Evolutionary conservation across 2,888 invertebrate species (phyloP), one percentile per base, ranked within the genome.

Genomic region (Eumerus sabulonum): DNA sequence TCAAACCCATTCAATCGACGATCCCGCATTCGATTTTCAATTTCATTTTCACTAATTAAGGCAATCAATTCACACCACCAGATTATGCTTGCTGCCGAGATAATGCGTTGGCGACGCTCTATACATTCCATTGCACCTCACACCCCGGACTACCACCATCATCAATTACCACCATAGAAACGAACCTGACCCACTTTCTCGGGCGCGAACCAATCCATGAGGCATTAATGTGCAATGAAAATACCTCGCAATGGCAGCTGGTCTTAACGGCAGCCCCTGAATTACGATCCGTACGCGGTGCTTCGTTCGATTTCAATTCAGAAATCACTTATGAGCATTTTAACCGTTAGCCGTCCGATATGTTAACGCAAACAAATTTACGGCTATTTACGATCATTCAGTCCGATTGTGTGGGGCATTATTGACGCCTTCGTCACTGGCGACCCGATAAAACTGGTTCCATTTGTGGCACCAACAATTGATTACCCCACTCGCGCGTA

Each of bases 391-490:
- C 44, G 36, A 14, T 44, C 63, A 44, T 50, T 42, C 18, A 11
- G 13, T 42, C 62, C 18, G 57, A 63, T 67, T 57, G 72, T 72
- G 62, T 51, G 57, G 3, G 7, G 57, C 48, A 63, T 67, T 73
- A 77, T 67, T 77, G 73, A 77, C 77, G 67, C 77, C 77, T 73
- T 54, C 53, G 67, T 67, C 73, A 67, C 57, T 17, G 47, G 72
- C 38, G n/a, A 45, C 13, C 45, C 70, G 76, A 71, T 70, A 19
- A 60, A 76, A 77, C 67, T 19, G 45, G 73, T 72, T 72, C 27
- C 27, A 27, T 27, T 27, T 27, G 27, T 27, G 27, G 27, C 7
- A 4, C 27, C 27, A 27, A 27, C 27, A 27, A 27, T 27, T 27
- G 27, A 27, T 27, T 27, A 27, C 27, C 50, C n/a, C 51, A 63